Conservation (phyloP, 2,888 invertebrate genomes). For the Magallana nippona region DNA sequence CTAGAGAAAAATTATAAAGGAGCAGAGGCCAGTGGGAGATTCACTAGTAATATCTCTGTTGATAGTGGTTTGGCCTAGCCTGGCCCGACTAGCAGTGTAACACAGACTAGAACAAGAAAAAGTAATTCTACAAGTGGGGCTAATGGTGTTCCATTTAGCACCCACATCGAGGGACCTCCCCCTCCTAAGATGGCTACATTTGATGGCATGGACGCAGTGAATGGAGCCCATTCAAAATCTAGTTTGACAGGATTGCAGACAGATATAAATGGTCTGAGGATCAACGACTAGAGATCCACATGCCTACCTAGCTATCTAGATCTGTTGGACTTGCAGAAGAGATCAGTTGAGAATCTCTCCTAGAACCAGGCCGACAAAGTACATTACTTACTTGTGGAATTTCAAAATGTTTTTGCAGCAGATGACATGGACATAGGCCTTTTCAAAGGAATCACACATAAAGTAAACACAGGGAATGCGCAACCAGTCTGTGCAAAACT, state of each 20-base stretch:
- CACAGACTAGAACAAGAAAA: too few relatives aligned
- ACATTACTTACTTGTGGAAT: slow-evolving; percentile 21
- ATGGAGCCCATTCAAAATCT: too few relatives aligned
- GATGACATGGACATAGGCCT: slow-evolving; percentile 49
- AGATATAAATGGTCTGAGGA: not conserved
- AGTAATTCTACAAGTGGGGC: too few relatives aligned
- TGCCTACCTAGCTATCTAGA: slow-evolving; percentile 33
- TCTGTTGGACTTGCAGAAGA: slow-evolving; percentile 25
- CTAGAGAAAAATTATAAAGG: too few relatives aligned
- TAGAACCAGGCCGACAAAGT: not conserved
- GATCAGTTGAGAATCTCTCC: slow-evolving; percentile 18
- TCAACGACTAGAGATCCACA: not conserved
- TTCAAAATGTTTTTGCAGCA: slow-evolving; percentile 40
- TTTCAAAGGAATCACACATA: slow-evolving; percentile 51
- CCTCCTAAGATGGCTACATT: too few relatives aligned
- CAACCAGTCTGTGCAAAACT: slow-evolving; percentile 49
- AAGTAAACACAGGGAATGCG: slow-evolving; percentile 49
- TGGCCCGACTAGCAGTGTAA: too few relatives aligned
- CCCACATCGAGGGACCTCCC: not conserved
- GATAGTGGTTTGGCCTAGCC: too few relatives aligned
- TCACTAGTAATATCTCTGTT: too few relatives aligned
- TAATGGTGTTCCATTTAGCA: not conserved
- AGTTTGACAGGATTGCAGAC: too few relatives aligned
- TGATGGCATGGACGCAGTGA: too few relatives aligned
- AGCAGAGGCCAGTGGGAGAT: too few relatives aligned